phyloP scores from a whole-genome alignment of 2,113 vertebrate species.

The Recurvirostra avosetta region DNA sequence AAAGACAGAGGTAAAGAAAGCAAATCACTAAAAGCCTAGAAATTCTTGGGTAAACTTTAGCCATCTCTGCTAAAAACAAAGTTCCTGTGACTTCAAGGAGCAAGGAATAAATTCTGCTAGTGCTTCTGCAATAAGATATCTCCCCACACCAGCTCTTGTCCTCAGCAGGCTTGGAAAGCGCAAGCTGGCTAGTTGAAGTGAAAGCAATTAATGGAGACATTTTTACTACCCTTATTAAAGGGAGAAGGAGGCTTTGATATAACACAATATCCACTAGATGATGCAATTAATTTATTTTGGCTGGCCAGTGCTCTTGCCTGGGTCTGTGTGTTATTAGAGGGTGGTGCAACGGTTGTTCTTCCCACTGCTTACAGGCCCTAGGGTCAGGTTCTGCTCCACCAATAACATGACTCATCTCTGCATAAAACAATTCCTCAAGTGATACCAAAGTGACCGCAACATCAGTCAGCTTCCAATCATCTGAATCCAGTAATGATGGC shows the following conservation, averaged over 20 bases:
- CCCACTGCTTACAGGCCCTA: slow-evolving; percentile 39
- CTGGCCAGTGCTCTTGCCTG: slow-evolving; percentile 15
- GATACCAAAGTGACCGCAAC: slow-evolving; percentile 53
- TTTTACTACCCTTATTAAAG: slow-evolving; percentile 51
- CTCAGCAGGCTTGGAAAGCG: not conserved
- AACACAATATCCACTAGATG: slow-evolving; percentile 58
- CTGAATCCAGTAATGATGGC: slow-evolving; percentile 31
- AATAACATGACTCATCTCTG: slow-evolving; percentile 64
- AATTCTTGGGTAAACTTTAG: not conserved
- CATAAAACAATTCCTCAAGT: slow-evolving; percentile 56
- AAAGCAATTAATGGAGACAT: slow-evolving; percentile 40
- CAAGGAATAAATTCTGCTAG: not conserved
- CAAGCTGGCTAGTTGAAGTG: not conserved
- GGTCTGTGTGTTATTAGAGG: slow-evolving; percentile 63
- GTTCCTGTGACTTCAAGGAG: not conserved
- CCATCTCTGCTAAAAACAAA: not conserved
- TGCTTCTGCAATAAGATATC: not conserved
- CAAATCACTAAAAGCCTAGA: not conserved
- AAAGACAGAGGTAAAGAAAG: not conserved
- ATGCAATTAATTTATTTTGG: slow-evolving; percentile 70
- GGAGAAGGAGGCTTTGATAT: slow-evolving; percentile 51
- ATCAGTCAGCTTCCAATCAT: slow-evolving; percentile 49
- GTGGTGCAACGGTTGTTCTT: slow-evolving; percentile 55
- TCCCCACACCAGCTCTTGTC: not conserved
- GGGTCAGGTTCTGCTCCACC: slow-evolving; percentile 60